phyloP scores from a whole-genome alignment of 2,113 vertebrate species.

The Panurus biarmicus region DNA sequence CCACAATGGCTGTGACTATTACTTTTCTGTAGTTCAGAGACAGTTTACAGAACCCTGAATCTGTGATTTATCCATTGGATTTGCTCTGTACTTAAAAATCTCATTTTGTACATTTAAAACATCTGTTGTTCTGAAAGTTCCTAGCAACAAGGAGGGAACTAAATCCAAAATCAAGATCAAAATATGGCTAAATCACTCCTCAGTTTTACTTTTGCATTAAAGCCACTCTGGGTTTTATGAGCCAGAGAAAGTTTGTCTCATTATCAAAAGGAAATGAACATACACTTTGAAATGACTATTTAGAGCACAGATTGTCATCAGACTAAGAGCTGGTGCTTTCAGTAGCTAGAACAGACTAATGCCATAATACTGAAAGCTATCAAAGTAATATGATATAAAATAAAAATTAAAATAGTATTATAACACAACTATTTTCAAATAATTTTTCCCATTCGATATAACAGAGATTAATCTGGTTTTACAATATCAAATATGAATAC shows the following conservation, averaged over 20 bases:
- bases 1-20: not conserved
- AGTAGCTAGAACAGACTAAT: not conserved
- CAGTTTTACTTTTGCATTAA: conserved; percentile 29
- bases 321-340: not conserved
- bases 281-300: conserved; percentile 28
- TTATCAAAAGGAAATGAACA: conserved; percentile 56
- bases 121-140: not conserved
- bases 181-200: conserved; percentile 17
- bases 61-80: not conserved
- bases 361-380: not conserved
- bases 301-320: conserved; percentile 30
- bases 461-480: not conserved
- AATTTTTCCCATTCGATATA: not conserved
- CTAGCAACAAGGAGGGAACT: not conserved
- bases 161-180: not conserved
- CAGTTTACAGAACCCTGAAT: not conserved
- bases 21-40: not conserved
- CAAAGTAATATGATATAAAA: not conserved
- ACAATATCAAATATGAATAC: not conserved
- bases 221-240: conserved; percentile 57
- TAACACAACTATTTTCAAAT: not conserved
- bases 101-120: conserved; percentile 13
- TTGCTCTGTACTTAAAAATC: not conserved
- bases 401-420: not conserved
- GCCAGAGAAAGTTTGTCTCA: conserved; percentile 58